Conservation (phyloP, 1,140 invertebrate species). For the Bombus cullumanus region DNA sequence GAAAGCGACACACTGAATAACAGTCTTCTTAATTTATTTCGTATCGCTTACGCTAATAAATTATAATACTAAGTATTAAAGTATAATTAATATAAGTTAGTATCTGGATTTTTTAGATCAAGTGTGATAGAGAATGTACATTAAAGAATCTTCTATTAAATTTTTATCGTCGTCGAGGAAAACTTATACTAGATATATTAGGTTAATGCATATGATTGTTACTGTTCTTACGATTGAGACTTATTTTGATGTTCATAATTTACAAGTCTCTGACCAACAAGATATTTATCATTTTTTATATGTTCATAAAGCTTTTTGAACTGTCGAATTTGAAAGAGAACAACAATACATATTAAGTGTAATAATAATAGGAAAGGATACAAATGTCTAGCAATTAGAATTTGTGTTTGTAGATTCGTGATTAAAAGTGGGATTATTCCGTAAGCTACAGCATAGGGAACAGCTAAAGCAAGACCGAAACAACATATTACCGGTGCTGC, state of each 20-base stretch:
- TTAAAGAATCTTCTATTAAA: conserved; percentile 69
- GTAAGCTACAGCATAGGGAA: conserved; percentile 95
- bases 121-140: conserved; percentile 72
- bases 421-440: conserved; percentile 92
- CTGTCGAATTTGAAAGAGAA: conserved; percentile 93
- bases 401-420: conserved; percentile 87
- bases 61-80: conserved; percentile 74
- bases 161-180: conserved; percentile 38
- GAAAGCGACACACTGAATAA: conserved; percentile 62
- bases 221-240: conserved; percentile 81
- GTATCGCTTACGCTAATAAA: conserved; percentile 75
- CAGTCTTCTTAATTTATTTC: conserved; percentile 76
- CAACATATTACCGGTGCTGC: conserved; percentile 94
- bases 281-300: conserved; percentile 99
- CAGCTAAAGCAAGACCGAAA: conserved; percentile 93
- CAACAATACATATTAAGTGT: conserved; percentile 86
- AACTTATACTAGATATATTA: conserved; percentile 67
- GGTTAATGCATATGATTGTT: conserved; percentile 74
- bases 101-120: conserved; percentile 39
- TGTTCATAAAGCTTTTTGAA: conserved; percentile 98
- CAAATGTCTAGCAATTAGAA: conserved; percentile 92
- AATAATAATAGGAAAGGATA: conserved; percentile 94
- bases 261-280: conserved; percentile 96
- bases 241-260: conserved; percentile 95
- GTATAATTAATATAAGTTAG: conserved; percentile 67